A percentile compares a stretch with the other conserved stretches of the same genome.
phyloP scores from a whole-genome alignment of 2,888 invertebrate species.

The Agrochola circellaris region DNA sequence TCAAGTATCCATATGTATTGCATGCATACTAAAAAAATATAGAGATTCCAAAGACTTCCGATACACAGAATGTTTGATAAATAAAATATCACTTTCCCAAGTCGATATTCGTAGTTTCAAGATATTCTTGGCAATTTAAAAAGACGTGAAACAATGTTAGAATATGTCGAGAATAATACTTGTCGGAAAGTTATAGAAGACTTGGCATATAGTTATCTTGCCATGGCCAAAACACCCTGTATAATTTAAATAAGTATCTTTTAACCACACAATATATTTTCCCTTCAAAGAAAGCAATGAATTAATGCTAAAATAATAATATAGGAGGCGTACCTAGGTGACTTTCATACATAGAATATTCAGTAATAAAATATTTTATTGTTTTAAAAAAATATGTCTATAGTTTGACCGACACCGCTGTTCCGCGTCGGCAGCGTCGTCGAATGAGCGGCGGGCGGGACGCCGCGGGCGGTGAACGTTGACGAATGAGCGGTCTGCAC shows the following conservation, averaged over 20 bases:
- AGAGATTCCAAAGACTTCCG: constrained; percentile 45
- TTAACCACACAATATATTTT: constrained; percentile 28
- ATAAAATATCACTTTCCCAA: constrained; percentile 2
- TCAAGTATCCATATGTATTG: constrained; percentile 16
- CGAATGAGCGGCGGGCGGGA: too few relatives aligned
- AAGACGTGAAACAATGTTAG: too few relatives aligned
- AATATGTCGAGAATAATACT: background rate
- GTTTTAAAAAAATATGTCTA: too few relatives aligned
- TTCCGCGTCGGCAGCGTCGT: too few relatives aligned
- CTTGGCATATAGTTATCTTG: background rate
- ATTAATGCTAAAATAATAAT: constrained; percentile 39
- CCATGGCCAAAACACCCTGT: background rate
- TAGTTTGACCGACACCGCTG: too few relatives aligned
- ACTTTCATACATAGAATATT: background rate
- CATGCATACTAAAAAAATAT: background rate
- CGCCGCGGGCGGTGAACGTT: too few relatives aligned
- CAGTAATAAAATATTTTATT: too few relatives aligned
- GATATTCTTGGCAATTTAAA: background rate
- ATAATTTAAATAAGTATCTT: background rate
- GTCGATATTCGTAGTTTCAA: background rate
- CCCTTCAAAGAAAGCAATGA: constrained; percentile 15
- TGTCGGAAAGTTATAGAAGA: background rate
- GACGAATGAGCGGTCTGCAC: too few relatives aligned
- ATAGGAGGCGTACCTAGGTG: constrained; percentile 27
- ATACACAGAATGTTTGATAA: background rate